These are phyloP conservation scores for Dipus sagitta DNA, from an alignment of 2,797 vertebrate genomes.

Conservation along the genomic window DNA sequence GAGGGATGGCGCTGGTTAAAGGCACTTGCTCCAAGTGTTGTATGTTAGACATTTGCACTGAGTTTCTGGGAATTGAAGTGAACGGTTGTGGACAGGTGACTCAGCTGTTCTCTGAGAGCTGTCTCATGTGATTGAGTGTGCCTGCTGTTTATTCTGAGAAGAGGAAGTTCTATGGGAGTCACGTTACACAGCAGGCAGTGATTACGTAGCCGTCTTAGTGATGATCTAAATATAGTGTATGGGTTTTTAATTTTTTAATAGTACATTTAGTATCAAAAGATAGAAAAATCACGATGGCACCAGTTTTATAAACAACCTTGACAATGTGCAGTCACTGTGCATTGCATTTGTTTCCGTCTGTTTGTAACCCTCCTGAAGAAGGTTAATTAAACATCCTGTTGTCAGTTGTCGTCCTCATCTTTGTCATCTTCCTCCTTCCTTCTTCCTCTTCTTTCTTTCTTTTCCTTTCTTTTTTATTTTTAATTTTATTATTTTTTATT, in stretches of 20 bases:
- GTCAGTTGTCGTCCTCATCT: too few relatives aligned
- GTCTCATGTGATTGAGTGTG: conserved; percentile 68
- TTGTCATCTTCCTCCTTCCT: too few relatives aligned
- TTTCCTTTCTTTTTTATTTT: too few relatives aligned
- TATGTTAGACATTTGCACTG: conserved; percentile 46
- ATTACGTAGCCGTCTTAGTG: conserved; percentile 75
- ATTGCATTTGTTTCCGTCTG: too few relatives aligned
- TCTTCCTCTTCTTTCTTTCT: too few relatives aligned
- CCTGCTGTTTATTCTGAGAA: conserved; percentile 84
- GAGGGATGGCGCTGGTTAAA: too few relatives aligned
- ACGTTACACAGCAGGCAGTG: conserved; percentile 78
- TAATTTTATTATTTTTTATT: too few relatives aligned
- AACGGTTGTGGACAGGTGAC: conserved; percentile 76
- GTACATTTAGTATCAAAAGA: conserved; percentile 33
- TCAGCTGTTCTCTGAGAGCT: conserved; percentile 83
- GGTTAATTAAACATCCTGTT: too few relatives aligned
- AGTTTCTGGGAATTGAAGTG: conserved; percentile 56
- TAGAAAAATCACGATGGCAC: conserved; percentile 42
- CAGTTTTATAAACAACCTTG: conserved; percentile 23
- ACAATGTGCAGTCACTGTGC: not conserved
- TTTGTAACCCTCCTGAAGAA: too few relatives aligned
- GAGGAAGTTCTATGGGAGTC: conserved; percentile 76
- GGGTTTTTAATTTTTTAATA: not conserved
- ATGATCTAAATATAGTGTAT: conserved; percentile 84
- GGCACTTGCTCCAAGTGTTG: not conserved